phyloP scores from a whole-genome alignment of 2,797 vertebrate species.

The Champsocephalus esox region DNA sequence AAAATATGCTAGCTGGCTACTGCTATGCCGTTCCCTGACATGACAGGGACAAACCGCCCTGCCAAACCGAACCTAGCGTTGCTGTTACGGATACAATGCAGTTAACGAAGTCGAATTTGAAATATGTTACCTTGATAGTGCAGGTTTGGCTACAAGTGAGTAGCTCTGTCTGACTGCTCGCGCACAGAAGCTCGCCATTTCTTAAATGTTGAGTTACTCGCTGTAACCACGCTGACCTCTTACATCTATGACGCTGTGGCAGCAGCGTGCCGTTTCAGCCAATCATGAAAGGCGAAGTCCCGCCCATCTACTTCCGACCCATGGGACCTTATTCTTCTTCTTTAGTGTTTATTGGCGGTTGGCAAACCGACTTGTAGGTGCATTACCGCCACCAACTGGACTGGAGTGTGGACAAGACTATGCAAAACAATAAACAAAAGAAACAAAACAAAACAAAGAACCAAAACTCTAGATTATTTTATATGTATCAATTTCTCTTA shows the following conservation, averaged over 20 bases:
- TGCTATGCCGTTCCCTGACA: rapidly evolving
- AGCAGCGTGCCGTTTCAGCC: constrained; percentile 15
- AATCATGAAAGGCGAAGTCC: constrained; percentile 54
- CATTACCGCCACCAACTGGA: too few relatives aligned
- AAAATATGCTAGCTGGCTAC: constrained; percentile 38
- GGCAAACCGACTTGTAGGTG: too few relatives aligned
- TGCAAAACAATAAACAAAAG: too few relatives aligned
- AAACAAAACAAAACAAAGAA: too few relatives aligned
- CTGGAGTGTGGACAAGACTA: too few relatives aligned
- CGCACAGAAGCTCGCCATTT: constrained; percentile 84
- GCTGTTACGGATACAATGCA: background rate
- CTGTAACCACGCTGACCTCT: constrained; percentile 62
- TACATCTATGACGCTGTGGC: too few relatives aligned
- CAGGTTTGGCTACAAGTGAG: constrained; percentile 65
- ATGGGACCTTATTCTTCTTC: too few relatives aligned
- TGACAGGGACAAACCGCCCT: background rate
- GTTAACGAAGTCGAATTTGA: rapidly evolving
- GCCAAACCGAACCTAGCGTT: background rate
- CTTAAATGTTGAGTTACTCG: constrained; percentile 19
- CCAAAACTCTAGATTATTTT: too few relatives aligned
- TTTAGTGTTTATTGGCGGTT: too few relatives aligned
- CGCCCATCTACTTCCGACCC: too few relatives aligned
- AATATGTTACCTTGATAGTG: constrained; percentile 68
- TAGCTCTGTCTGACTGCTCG: constrained; percentile 77
- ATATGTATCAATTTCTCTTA: too few relatives aligned